Base-by-base conservation (phyloP, 2,797 vertebrate genomes). In the Coregonus suidteri region DNA sequence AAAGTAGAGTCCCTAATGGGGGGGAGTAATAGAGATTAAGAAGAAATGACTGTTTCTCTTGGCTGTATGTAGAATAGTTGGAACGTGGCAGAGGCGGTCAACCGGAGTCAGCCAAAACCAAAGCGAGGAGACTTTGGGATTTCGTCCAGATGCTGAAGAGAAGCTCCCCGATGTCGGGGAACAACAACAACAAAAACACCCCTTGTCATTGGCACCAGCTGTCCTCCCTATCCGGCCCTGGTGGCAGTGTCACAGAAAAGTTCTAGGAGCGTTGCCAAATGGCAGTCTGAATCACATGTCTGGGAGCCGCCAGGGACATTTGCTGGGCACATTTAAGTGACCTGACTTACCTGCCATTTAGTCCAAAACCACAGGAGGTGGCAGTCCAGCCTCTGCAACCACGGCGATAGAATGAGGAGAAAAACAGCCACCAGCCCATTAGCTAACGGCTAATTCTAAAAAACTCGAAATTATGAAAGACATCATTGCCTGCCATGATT, bases 401-500 rank as follows among this genome's bases (percentile, higher is more conserved):
- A 16, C 69, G 31, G 69, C 25, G 37, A 68, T 70, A 41, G 35
- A 67, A n/a, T 52, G 31, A 73, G 71, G 30, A 53, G 30, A 56
- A 71, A 25, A 59, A 35, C 66, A 25, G 54, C 15, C 73, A 47
- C 11, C 41, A 47, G 41, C 41, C 41, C 41, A 64, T 75, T 79
- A 79, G 77, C 73, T 71, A 18, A 65, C 54, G 20, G 34, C 77
- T 74, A 79, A 79, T 79, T 74, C 79, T 77, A 77, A 79, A 79
- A 79, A 51, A 77, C 51, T 51, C 34, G 20, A 66, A 82, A 82
- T 82, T 79, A 79, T 64, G 71, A 84, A 75, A 74, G 79, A 79
- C 82, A 77, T 75, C 62, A 59, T 53, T 41, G 62, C 68, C 72
- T 37, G 41, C 15, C 20, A 35, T 6, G 65, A 67, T 35, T 76